Conservation (phyloP, 2,113 vertebrate genomes). For the Fregetta grallaria region DNA sequence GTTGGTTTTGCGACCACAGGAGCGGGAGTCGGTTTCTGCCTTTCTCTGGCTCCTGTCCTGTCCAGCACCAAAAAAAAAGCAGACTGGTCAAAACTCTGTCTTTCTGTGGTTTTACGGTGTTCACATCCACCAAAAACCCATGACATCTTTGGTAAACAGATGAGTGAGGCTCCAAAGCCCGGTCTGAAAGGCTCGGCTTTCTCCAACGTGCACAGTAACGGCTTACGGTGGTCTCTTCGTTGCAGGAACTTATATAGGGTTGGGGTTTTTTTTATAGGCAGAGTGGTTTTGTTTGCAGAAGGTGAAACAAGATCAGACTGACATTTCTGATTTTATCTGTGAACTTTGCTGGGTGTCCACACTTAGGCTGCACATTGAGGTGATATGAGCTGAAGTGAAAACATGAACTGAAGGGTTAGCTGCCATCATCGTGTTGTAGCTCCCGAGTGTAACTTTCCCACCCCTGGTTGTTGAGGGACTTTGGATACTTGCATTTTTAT, state of each 20-base stretch:
- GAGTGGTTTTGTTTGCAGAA: not conserved
- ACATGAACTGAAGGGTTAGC: not conserved
- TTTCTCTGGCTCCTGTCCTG: not conserved
- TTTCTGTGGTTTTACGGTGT: not conserved
- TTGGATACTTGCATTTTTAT: not conserved
- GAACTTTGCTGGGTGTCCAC: not conserved
- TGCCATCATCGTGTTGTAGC: not conserved
- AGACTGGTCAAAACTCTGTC: not conserved
- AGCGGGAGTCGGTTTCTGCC: fast-evolving
- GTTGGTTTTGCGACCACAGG: not conserved
- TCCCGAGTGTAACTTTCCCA: not conserved
- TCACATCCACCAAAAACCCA: not conserved
- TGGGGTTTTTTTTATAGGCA: not conserved
- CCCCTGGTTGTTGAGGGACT: not conserved
- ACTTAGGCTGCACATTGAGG: not conserved
- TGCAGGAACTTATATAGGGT: not conserved
- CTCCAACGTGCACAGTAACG: not conserved
- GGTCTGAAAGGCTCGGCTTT: not conserved
- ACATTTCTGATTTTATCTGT: constrained; percentile 22
- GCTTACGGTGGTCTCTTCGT: not conserved
- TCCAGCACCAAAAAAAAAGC: not conserved
- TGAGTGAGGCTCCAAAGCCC: fast-evolving
- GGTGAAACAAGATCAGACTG: constrained; percentile 3
- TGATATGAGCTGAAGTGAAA: not conserved
- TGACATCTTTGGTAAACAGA: not conserved